These are phyloP conservation scores for Pogonomyrmex californicus DNA, from an alignment of 1,140 invertebrate species.

Conservation along the genomic window DNA sequence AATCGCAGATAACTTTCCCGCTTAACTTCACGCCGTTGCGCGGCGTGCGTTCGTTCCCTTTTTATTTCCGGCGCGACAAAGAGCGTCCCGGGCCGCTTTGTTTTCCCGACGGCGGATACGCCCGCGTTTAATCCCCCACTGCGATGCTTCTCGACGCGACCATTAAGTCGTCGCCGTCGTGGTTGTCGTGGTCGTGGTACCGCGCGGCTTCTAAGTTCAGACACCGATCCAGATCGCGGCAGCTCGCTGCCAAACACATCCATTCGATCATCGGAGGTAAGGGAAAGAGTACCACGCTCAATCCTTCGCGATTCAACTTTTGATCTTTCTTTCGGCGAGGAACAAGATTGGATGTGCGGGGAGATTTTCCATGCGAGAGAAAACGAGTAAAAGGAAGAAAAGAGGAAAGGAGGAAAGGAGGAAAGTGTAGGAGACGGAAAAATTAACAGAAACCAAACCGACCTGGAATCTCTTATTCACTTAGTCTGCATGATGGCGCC, in stretches of 20 bases:
- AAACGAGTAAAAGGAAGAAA: no score
- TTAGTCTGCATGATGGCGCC: no score
- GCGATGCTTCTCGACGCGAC: slow-evolving; percentile 26
- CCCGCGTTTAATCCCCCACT: slow-evolving; percentile 37
- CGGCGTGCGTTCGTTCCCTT: slow-evolving; percentile 6
- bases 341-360: background rate
- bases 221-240: background rate
- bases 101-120: slow-evolving; percentile 29
- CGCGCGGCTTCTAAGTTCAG: slow-evolving; percentile 24
- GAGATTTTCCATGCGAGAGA: background rate
- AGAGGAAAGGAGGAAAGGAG: background rate
- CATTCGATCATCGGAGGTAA: background rate
- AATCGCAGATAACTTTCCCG: slow-evolving; percentile 58
- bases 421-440: no score
- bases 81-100: slow-evolving; percentile 38
- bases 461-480: no score
- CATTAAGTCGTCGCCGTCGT: slow-evolving; percentile 20
- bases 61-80: slow-evolving; percentile 47
- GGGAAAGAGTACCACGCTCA: background rate
- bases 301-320: background rate
- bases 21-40: slow-evolving; percentile 38
- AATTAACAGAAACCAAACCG: no score
- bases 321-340: background rate
- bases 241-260: slow-evolving; percentile 1
- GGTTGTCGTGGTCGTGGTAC: slow-evolving; percentile 18